Evolutionary conservation across 2,797 vertebrate species (phyloP).

Genomic region (Meriones psammophilus): DNA sequence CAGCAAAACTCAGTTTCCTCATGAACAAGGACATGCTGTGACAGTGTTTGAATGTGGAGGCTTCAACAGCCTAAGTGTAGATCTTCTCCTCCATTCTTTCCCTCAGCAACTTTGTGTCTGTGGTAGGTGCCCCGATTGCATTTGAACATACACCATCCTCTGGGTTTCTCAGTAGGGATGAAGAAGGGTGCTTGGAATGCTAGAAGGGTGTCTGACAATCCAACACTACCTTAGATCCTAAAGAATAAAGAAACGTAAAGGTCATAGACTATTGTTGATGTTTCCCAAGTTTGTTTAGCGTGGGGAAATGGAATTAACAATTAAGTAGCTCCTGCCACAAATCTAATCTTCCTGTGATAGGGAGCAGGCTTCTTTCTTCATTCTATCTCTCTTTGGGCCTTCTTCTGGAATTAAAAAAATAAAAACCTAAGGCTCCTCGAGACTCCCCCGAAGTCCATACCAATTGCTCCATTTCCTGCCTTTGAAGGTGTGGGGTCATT

Average conservation of each 20-base stretch:
- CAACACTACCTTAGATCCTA: not conserved
- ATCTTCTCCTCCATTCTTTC: rapidly evolving
- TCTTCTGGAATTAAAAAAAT: not conserved
- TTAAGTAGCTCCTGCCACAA: slow-evolving; percentile 22
- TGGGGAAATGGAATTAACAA: slow-evolving; percentile 61
- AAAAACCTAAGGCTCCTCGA: not conserved
- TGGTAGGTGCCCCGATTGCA: rapidly evolving
- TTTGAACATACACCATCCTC: not conserved
- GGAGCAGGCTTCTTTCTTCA: slow-evolving; percentile 32
- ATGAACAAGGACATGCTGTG: slow-evolving; percentile 26
- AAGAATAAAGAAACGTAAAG: slow-evolving; percentile 9
- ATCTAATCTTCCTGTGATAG: slow-evolving; percentile 1
- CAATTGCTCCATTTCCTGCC: not conserved
- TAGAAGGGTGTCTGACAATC: not conserved
- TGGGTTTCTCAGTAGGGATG: not conserved
- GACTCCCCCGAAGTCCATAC: not conserved
- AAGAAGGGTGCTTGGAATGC: not conserved
- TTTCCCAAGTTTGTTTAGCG: slow-evolving; percentile 33
- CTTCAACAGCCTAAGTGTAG: too few relatives aligned
- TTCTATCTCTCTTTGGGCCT: not conserved
- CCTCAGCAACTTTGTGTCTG: not conserved
- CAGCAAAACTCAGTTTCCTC: slow-evolving; percentile 43
- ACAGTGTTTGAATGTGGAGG: not conserved
- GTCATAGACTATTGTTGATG: not conserved
- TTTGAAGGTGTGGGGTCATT: not conserved